Evolutionary conservation across 2,888 invertebrate genomes (phyloP).

Genomic region (Melipona bicolor): DNA sequence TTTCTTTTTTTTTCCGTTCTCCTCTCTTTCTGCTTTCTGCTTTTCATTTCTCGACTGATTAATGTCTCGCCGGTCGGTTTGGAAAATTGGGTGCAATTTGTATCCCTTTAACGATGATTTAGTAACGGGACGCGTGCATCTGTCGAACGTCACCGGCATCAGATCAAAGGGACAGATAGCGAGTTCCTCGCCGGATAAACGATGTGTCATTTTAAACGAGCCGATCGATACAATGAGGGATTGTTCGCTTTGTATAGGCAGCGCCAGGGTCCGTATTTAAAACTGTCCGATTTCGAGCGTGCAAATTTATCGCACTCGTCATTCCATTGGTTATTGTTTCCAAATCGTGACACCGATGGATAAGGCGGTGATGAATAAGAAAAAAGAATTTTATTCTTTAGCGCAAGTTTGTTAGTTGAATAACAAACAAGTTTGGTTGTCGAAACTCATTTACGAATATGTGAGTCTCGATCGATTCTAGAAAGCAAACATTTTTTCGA

Average conservation of each 20-base stretch:
- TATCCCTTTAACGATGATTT: constrained; percentile 40
- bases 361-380: not conserved
- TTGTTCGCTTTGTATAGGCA: constrained; percentile 50
- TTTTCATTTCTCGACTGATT: not conserved
- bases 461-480: no score
- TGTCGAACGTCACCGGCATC: constrained; percentile 27
- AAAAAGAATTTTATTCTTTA: no score
- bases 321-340: constrained; percentile 16
- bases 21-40: not conserved
- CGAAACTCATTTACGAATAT: no score
- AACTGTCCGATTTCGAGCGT: constrained; percentile 9
- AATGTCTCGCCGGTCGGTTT: not conserved
- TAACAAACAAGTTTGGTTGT: no score
- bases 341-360: not conserved
- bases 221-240: constrained; percentile 63
- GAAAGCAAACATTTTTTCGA: no score
- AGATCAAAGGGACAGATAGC: constrained; percentile 40
- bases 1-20: not conserved
- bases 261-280: not conserved
- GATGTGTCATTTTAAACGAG: constrained; percentile 47
- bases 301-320: constrained; percentile 20
- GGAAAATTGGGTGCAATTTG: constrained; percentile 38
- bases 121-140: constrained; percentile 34
- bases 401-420: no score
- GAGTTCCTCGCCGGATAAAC: constrained; percentile 33